phyloP scores from a whole-genome alignment of 2,113 vertebrate species.

The Corynorhinus townsendii region DNA sequence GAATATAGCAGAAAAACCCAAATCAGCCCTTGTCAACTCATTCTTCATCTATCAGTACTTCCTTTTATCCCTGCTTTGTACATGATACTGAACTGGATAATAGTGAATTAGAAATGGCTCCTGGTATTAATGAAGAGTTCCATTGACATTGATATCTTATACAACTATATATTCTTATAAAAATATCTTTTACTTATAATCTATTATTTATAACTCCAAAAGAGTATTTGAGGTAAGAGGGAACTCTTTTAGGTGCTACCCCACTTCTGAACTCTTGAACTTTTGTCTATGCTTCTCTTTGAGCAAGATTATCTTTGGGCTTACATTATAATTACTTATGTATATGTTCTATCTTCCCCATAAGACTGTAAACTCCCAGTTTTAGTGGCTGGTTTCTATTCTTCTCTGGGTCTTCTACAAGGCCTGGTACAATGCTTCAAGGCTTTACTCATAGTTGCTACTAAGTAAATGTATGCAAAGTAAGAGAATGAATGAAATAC shows the following conservation, averaged over 20 bases:
- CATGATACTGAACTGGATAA: neutral
- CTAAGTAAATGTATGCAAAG: neutral
- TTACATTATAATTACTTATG: neutral
- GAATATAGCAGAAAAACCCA: neutral
- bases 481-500: neutral
- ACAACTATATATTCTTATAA: neutral
- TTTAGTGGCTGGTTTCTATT: neutral
- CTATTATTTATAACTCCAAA: neutral
- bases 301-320: neutral
- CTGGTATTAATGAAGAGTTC: conserved; percentile 1
- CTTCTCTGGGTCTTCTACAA: neutral
- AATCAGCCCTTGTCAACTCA: neutral
- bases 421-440: neutral
- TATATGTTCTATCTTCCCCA: neutral
- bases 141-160: neutral
- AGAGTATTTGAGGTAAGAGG: neutral
- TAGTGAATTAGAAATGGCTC: neutral
- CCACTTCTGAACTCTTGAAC: neutral
- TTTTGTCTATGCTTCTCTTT: neutral
- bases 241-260: neutral
- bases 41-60: neutral
- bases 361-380: neutral
- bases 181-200: neutral
- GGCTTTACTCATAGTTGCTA: neutral
- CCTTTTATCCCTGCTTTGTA: neutral